Percentiles rank a stretch among this genome's conserved stretches.
These are phyloP conservation scores for Heterodera carotae DNA, from an alignment of 1,140 invertebrate genomes.

Conservation along the genomic window DNA sequence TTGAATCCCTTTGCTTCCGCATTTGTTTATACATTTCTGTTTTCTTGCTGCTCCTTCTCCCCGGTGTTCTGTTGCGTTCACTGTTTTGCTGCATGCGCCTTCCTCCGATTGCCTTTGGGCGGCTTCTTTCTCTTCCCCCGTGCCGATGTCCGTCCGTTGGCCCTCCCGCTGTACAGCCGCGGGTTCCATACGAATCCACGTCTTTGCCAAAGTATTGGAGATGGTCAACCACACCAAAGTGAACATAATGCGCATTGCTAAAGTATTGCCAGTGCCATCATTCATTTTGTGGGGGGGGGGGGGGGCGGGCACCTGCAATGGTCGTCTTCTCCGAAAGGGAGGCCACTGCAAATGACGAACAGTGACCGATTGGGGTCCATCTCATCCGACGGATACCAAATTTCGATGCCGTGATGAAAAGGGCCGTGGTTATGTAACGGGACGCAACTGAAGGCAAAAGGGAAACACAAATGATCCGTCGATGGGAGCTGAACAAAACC, in stretches of 20 bases:
- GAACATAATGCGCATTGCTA: conserved; percentile 49
- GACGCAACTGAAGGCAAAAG: conserved; percentile 27
- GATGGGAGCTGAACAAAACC: background rate
- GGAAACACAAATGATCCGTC: no score
- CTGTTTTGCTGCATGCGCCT: no score
- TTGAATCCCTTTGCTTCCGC: no score
- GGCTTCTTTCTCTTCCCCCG: background rate
- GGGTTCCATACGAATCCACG: conserved; percentile 42
- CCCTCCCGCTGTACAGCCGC: conserved; percentile 31
- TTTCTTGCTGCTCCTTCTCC: background rate
- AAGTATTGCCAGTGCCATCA: background rate
- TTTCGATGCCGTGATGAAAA: conserved; percentile 57
- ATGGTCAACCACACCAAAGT: conserved; percentile 51
- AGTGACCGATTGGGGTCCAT: conserved; percentile 29
- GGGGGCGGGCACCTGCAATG: conserved; percentile 33
- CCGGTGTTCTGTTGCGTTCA: background rate
- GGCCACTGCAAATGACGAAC: conserved; percentile 42
- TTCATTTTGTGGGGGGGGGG: conserved; percentile 20
- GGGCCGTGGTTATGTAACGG: conserved; percentile 47
- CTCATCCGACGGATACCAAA: conserved; percentile 47
- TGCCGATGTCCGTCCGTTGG: background rate
- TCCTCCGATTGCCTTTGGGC: no score
- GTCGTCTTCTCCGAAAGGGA: conserved; percentile 50
- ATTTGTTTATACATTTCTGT: conserved; percentile 17
- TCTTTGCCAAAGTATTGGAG: conserved; percentile 51